Percentiles rank a stretch among this genome's conserved stretches.
These are phyloP conservation scores for Pituophis catenifer DNA, from an alignment of 2,113 vertebrate species.

Conservation along the genomic window DNA sequence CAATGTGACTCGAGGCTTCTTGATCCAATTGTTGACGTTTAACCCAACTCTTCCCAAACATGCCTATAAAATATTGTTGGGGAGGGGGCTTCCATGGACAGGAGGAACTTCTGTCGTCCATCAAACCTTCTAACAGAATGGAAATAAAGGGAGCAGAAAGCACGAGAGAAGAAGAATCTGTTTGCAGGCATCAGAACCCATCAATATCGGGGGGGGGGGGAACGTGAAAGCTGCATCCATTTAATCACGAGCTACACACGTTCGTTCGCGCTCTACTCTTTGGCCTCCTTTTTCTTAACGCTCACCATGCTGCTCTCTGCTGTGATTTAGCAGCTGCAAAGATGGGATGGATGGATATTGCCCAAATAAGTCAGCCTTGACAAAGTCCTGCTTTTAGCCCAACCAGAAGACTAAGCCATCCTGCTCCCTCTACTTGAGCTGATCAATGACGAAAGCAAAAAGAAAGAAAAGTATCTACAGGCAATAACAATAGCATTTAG, in stretches of 20 bases:
- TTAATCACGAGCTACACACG: constrained; percentile 59
- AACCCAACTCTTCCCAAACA: constrained; percentile 60
- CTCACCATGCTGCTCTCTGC: constrained; percentile 44
- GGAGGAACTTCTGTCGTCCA: constrained; percentile 62
- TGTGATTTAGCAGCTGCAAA: constrained; percentile 50
- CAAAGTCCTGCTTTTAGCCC: constrained; percentile 10
- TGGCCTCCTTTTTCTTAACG: background rate
- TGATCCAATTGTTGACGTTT: constrained; percentile 79
- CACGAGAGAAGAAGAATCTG: background rate
- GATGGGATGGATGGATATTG: constrained; percentile 49
- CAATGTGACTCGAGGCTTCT: constrained; percentile 73
- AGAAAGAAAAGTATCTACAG: background rate
- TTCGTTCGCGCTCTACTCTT: constrained; percentile 22
- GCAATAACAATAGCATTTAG: background rate
- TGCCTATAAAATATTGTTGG: constrained; percentile 65
- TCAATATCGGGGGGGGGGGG: constrained; percentile 42
- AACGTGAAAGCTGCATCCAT: constrained; percentile 33
- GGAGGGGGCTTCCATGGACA: constrained; percentile 56
- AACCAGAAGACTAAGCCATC: constrained; percentile 23
- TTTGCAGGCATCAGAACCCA: constrained; percentile 58
- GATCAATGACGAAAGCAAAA: background rate
- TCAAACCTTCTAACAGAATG: constrained; percentile 36
- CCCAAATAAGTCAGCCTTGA: constrained; percentile 14
- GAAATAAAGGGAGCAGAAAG: too few species aligned
- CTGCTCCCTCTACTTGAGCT: constrained; percentile 31